phyloP scores from a whole-genome alignment of 92 coral and sea anemone genomes.

The Nematostella vectensis region DNA sequence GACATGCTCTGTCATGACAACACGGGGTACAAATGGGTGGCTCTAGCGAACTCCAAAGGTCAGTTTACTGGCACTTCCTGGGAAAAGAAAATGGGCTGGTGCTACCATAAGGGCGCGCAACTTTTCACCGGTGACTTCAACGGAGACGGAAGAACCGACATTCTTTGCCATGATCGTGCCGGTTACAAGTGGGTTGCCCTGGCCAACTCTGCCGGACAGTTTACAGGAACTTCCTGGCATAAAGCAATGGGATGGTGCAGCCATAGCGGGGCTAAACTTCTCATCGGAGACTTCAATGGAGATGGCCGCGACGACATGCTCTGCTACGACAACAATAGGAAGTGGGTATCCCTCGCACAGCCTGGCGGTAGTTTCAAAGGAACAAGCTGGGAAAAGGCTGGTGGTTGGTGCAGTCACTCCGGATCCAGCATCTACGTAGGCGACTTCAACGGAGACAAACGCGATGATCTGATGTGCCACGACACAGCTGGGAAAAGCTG shows the following conservation, averaged over 20 bases:
- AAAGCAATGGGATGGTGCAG: background rate
- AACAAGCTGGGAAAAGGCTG: background rate
- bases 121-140: background rate
- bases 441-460: too few relatives aligned
- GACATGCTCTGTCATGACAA: too few relatives aligned
- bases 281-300: background rate
- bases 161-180: background rate
- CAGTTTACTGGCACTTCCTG: background rate
- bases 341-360: conserved; percentile 8
- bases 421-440: too few relatives aligned
- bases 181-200: background rate
- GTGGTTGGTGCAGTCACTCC: too few relatives aligned
- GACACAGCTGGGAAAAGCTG: too few relatives aligned
- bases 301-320: conserved; percentile 1
- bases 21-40: background rate
- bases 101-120: background rate
- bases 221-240: background rate
- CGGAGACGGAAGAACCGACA: background rate
- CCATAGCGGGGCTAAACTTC: background rate
- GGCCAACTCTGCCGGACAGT: background rate
- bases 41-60: background rate
- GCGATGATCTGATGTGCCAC: too few relatives aligned
- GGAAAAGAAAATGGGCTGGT: background rate
- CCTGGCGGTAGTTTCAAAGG: background rate
- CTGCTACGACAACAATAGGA: conserved; percentile 4